Conservation (phyloP, 1,140 invertebrate species). For the Arctopsyche grandis region DNA sequence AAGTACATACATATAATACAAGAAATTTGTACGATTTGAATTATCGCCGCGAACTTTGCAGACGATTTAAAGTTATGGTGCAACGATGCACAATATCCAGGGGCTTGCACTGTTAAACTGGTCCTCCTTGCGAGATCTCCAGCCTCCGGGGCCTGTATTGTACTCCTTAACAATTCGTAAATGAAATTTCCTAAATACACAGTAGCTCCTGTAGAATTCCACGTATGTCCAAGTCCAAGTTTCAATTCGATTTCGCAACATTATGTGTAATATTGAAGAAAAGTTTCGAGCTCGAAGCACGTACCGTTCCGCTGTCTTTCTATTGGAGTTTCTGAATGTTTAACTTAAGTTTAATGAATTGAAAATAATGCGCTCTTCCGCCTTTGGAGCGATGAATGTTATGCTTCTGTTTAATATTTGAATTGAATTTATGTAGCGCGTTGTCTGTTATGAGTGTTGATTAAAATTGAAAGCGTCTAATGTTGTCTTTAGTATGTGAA, state of each 20-base stretch:
- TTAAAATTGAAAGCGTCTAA: no score
- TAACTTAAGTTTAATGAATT: constrained; percentile 18
- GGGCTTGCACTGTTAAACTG: background rate
- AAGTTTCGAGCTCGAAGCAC: no score
- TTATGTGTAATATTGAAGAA: no score
- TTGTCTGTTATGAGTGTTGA: no score
- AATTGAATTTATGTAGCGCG: no score
- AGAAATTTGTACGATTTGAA: constrained; percentile 50
- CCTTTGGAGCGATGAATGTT: background rate
- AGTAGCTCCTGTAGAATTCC: background rate
- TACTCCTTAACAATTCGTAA: background rate
- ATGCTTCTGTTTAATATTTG: background rate
- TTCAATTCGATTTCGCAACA: no score
- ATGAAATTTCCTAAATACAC: background rate
- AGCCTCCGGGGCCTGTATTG: background rate
- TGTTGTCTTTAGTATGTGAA: no score
- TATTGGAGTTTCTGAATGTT: background rate
- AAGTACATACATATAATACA: background rate
- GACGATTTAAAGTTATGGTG: constrained; percentile 53
- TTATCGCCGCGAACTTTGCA: constrained; percentile 52
- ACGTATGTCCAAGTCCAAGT: background rate
- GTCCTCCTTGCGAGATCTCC: background rate
- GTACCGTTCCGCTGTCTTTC: no score
- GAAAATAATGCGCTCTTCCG: background rate
- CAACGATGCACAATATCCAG: constrained; percentile 6